Conservation (phyloP, 23 tunicate species). For the Ascidia mentula region DNA sequence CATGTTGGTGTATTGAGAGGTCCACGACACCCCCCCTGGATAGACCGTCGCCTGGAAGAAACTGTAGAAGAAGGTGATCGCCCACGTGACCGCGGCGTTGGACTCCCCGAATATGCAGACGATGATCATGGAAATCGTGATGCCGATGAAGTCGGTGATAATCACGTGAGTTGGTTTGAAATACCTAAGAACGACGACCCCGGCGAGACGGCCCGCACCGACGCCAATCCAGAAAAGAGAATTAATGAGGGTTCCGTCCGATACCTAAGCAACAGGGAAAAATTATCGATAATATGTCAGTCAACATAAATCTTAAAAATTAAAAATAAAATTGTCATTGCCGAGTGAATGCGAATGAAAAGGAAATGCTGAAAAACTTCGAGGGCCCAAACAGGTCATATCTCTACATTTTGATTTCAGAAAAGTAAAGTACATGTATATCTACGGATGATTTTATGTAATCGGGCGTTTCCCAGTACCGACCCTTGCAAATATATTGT, state of each 20-base stretch:
- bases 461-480: no score
- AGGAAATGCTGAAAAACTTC: no score
- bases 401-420: no score
- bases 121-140: slow-evolving; percentile 59
- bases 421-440: no score
- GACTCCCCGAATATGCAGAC: slow-evolving; percentile 66
- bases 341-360: no score
- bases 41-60: slow-evolving; percentile 88
- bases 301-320: no score
- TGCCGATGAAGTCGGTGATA: slow-evolving; percentile 70
- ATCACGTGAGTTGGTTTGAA: slow-evolving; percentile 59
- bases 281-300: no score
- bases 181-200: slow-evolving; percentile 48
- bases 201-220: slow-evolving; percentile 79
- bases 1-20: slow-evolving; percentile 91
- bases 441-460: no score
- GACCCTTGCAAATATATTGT: no score
- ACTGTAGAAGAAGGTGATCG: slow-evolving; percentile 79
- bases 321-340: no score
- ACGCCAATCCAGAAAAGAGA: slow-evolving; percentile 92
- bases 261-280: slow-evolving; percentile 18
- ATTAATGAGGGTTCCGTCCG: slow-evolving; percentile 71
- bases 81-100: slow-evolving; percentile 70
- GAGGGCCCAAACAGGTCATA: no score
- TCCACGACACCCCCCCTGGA: slow-evolving; percentile 90